Evolutionary conservation across 2,888 invertebrate species (phyloP).

Genomic region (Synanthedon tipuliformis): DNA sequence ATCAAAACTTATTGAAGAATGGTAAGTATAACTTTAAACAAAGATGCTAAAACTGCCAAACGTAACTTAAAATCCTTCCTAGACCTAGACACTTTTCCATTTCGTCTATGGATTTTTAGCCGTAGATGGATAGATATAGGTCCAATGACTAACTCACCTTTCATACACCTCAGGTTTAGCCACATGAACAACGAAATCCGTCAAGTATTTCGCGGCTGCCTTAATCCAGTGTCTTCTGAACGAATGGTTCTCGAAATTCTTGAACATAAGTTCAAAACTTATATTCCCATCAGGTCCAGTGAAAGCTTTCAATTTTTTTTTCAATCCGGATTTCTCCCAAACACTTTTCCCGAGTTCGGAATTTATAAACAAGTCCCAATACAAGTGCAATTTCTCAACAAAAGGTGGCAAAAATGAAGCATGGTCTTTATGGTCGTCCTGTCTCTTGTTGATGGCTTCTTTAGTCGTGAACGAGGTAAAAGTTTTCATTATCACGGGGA

Average conservation of each 20-base stretch:
- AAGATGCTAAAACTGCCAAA: no score
- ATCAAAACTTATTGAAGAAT: no score
- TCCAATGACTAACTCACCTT: constrained; percentile 55
- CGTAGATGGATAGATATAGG: not conserved
- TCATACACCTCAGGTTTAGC: constrained; percentile 82
- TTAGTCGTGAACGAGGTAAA: constrained; percentile 72
- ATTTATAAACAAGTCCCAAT: constrained; percentile 83
- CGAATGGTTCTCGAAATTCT: constrained; percentile 83
- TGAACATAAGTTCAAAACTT: constrained; percentile 78
- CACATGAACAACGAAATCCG: constrained; percentile 78
- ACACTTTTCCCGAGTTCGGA: constrained; percentile 81
- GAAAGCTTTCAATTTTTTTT: constrained; percentile 76
- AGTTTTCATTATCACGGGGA: constrained; percentile 77
- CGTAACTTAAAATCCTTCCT: no score
- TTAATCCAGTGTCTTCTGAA: constrained; percentile 86
- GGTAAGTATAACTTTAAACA: no score
- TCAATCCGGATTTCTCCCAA: constrained; percentile 79
- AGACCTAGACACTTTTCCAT: no score
- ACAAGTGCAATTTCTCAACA: constrained; percentile 73
- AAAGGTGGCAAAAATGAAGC: constrained; percentile 78
- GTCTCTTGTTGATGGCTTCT: constrained; percentile 71
- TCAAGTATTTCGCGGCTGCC: constrained; percentile 78
- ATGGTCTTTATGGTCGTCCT: constrained; percentile 76
- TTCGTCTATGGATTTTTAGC: no score
- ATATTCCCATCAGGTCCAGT: constrained; percentile 76